Base-by-base conservation (phyloP, 2,113 vertebrate species). In the Tenebrosternarchus preto region DNA sequence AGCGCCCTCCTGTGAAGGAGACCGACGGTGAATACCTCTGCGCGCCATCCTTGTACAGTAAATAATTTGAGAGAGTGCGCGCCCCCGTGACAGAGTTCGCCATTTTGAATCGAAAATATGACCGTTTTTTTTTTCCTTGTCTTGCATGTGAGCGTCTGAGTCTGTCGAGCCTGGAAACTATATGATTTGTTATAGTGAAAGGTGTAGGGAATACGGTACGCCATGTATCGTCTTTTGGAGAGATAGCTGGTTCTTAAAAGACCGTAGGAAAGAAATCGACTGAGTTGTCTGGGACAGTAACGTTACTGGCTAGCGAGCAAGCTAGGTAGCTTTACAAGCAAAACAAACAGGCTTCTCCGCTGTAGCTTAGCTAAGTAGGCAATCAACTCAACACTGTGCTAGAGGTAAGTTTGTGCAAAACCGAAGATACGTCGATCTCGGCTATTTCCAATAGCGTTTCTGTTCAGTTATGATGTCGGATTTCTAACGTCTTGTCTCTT, bases 81-180 rank as follows among this genome's bases (percentile, higher is more conserved):
- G 50, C 78, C 73, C 78, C 27, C 73, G 46, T 53, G 46, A 50
- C 70, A 33, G 16, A 87, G 86, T 91, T 90, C 92, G 92, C 92
- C 92, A 93, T 93, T 93, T 93, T 93, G 92, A 91, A 90, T 92
- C 85, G 86, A 92, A 92, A 91, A 92, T 89, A 93, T 91, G 88
- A 91, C 83, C 87, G 90, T 87, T 89, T 92, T 93, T 93, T 88
- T 89, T 83, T 33, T 36, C 43, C 43, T 89, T 88, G 86, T 84
- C 85, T 88, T 85, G 86, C 87, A 78, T 88, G 90, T 87, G 91
- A 88, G 88, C 89, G 82, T 87, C 89, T 85, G 86, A 86, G 72
- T 80, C 82, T 81, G 83, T 84, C 27, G 31, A 17, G 29, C 25
- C 6, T 70, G 8, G 12, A 15, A 55, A 59, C 67, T 64, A 2